Percentiles rank a stretch among this genome's conserved stretches.
Conservation (phyloP, 2,113 vertebrate species). For the Antechinus stuartii region DNA sequence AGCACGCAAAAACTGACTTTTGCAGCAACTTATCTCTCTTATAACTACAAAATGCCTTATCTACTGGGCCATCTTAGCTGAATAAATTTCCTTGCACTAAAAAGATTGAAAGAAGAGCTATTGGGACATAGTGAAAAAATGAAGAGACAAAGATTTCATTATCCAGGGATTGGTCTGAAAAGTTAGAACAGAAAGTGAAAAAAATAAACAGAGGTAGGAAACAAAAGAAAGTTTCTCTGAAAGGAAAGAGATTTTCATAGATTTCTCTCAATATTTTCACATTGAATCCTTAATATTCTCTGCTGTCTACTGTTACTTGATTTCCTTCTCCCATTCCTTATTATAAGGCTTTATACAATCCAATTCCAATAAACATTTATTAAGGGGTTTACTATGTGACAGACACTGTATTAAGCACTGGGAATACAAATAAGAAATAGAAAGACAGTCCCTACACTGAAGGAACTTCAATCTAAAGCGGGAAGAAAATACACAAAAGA, state of each 20-base stretch:
- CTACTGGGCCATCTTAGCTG: not conserved
- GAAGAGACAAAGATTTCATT: constrained; percentile 19
- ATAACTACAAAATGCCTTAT: not conserved
- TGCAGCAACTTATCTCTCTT: not conserved
- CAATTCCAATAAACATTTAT: not conserved
- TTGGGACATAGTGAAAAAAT: constrained; percentile 3
- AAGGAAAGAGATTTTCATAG: not conserved
- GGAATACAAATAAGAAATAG: not conserved
- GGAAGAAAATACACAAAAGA: not conserved
- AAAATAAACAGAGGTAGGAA: not conserved
- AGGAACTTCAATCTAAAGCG: not conserved
- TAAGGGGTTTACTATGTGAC: not conserved
- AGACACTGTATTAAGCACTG: not conserved
- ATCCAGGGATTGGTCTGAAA: constrained; percentile 25
- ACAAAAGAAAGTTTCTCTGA: fast-evolving
- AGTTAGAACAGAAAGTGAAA: constrained; percentile 8
- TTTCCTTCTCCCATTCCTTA: not conserved
- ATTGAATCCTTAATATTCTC: not conserved
- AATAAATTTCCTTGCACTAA: constrained; percentile 7
- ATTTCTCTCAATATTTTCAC: not conserved
- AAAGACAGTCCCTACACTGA: not conserved
- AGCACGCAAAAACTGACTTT: not conserved
- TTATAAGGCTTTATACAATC: not conserved
- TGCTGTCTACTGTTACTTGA: not conserved
- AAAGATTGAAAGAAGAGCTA: constrained; percentile 7